These are phyloP conservation scores for Netelia melanura DNA, from an alignment of 2,888 invertebrate genomes.

Conservation along the genomic window DNA sequence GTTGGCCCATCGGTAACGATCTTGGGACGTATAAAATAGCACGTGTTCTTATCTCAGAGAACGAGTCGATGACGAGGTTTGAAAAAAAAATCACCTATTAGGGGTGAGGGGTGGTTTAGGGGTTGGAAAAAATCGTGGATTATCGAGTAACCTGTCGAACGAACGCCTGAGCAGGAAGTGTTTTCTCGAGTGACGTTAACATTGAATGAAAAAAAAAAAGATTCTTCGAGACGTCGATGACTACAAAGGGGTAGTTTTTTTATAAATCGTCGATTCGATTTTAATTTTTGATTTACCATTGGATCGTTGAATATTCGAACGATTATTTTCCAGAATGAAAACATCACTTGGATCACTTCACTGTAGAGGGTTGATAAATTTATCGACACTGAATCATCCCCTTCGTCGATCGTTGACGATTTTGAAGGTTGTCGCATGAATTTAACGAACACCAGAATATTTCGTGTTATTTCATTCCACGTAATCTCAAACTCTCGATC, in stretches of 20 bases:
- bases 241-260: no score
- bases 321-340: not conserved
- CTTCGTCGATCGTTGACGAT: not conserved
- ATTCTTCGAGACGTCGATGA: no score
- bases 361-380: not conserved
- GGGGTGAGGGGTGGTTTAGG: not conserved
- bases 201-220: no score
- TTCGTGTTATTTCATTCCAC: no score
- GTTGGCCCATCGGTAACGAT: not conserved
- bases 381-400: not conserved
- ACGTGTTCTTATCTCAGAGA: not conserved
- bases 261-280: not conserved
- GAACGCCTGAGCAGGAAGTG: no score
- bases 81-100: not conserved
- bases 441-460: no score
- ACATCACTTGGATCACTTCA: slow-evolving; percentile 31
- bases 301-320: not conserved
- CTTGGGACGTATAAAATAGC: not conserved
- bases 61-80: not conserved
- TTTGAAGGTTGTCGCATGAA: no score
- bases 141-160: no score
- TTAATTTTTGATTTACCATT: not conserved
- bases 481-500: no score
- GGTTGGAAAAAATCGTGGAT: not conserved
- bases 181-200: no score